Evolutionary conservation across 1,140 invertebrate species (phyloP).

Genomic region (Schmidtea mediterranea): DNA sequence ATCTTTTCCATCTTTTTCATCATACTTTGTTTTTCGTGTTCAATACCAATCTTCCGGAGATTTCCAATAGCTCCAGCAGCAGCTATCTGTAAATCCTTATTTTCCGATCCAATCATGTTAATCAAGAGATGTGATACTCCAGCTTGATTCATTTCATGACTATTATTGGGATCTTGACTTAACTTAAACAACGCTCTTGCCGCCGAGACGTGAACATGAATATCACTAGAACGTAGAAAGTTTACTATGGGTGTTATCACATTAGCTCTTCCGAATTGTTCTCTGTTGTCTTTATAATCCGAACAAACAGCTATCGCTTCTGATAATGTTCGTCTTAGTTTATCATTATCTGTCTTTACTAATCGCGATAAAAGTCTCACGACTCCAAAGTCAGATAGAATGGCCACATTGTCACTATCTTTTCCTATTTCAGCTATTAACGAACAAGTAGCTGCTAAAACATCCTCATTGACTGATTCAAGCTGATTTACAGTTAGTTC

Average conservation of each 20-base stretch:
- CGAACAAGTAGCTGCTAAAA: slow-evolving; percentile 55
- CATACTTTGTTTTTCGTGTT: slow-evolving; percentile 19
- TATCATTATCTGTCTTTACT: slow-evolving; percentile 44
- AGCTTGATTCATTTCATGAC: slow-evolving; percentile 61
- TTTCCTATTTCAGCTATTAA: slow-evolving; percentile 64
- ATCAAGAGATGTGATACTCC: too few relatives aligned
- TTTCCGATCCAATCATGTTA: slow-evolving; percentile 40
- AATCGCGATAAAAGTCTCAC: slow-evolving; percentile 54
- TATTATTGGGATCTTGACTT: slow-evolving; percentile 64
- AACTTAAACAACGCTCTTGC: slow-evolving; percentile 58
- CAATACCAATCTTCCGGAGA: slow-evolving; percentile 36
- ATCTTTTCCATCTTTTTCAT: too few relatives aligned
- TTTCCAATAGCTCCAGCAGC: slow-evolving; percentile 65
- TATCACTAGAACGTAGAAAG: slow-evolving; percentile 41
- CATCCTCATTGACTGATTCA: slow-evolving; percentile 45
- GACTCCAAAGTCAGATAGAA: slow-evolving; percentile 71
- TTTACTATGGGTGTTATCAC: slow-evolving; percentile 59
- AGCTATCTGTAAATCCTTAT: slow-evolving; percentile 59
- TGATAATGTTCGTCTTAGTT: slow-evolving; percentile 52
- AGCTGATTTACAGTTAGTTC: slow-evolving; percentile 59
- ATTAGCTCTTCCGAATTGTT: slow-evolving; percentile 50
- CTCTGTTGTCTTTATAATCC: slow-evolving; percentile 54
- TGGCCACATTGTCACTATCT: slow-evolving; percentile 65
- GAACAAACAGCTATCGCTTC: slow-evolving; percentile 65
- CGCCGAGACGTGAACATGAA: slow-evolving; percentile 50